phyloP scores from a whole-genome alignment of 2,797 vertebrate species.

The Molossus alvarezi region DNA sequence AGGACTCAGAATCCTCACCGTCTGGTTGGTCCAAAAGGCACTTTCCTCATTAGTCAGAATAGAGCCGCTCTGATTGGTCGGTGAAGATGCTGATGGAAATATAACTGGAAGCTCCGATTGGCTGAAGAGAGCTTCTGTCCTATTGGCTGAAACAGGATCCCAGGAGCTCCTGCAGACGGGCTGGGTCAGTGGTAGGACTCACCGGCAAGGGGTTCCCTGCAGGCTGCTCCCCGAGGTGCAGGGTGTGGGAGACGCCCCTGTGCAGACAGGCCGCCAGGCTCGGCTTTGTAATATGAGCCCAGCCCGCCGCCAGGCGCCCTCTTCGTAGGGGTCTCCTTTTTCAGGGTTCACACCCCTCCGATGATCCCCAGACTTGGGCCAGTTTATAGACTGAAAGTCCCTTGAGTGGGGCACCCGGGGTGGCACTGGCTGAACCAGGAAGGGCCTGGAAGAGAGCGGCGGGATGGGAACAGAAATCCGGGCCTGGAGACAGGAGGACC shows the following conservation, averaged over 20 bases:
- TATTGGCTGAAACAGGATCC: not conserved
- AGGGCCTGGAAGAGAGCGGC: not conserved
- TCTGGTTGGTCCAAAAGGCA: not conserved
- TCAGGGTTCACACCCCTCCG: not conserved
- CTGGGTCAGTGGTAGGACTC: not conserved
- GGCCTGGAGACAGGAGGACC: rapidly evolving
- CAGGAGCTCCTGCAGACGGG: rapidly evolving
- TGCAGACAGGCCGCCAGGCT: not conserved
- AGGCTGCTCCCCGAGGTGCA: not conserved
- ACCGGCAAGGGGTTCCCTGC: rapidly evolving
- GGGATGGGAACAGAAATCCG: rapidly evolving
- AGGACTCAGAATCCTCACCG: not conserved
- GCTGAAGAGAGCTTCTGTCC: not conserved
- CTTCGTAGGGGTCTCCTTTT: not conserved
- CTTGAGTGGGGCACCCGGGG: too few relatives aligned
- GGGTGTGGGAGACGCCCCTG: not conserved
- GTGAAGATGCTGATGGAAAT: too few relatives aligned
- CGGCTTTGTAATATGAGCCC: not conserved
- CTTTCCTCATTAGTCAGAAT: not conserved
- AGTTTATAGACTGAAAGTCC: not conserved
- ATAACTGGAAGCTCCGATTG: not conserved
- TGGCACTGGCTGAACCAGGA: not conserved
- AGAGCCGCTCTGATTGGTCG: too few relatives aligned
- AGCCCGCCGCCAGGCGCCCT: not conserved
- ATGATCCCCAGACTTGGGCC: not conserved